Conservation (phyloP, 2,888 invertebrate species). For the Drosophila borborema region DNA sequence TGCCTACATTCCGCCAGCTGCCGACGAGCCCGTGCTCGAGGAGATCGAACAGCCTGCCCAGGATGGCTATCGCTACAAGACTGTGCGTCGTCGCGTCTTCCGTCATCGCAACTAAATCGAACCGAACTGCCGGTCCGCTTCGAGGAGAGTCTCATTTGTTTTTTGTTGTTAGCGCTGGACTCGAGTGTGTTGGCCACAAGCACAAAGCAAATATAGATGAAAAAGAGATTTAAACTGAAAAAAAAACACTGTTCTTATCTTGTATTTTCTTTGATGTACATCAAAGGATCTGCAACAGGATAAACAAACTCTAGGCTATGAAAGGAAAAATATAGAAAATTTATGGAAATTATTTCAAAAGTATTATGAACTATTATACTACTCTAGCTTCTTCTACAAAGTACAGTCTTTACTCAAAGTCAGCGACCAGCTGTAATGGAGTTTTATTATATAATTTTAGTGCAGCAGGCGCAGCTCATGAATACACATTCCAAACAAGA, state of each 20-base stretch:
- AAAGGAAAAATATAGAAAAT: not conserved
- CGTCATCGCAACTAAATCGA: constrained; percentile 62
- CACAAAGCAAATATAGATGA: constrained; percentile 31
- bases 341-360: not conserved
- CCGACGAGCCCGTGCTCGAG: constrained; percentile 41
- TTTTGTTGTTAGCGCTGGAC: constrained; percentile 53
- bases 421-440: not conserved
- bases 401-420: not conserved
- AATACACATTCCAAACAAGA: not conserved
- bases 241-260: constrained; percentile 29
- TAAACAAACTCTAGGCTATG: not conserved
- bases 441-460: not conserved
- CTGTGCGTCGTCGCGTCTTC: constrained; percentile 72
- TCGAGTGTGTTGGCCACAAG: constrained; percentile 33
- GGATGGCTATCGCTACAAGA: constrained; percentile 69
- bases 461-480: not conserved
- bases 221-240: constrained; percentile 7
- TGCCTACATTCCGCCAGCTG: constrained; percentile 50
- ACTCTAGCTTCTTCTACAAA: not conserved
- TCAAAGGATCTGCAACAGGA: constrained; percentile 54
- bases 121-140: not conserved
- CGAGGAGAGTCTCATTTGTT: constrained; percentile 53
- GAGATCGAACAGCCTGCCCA: constrained; percentile 69
- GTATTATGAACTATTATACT: not conserved
- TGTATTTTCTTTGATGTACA: constrained; percentile 58